Evolutionary conservation across 2,113 vertebrate genomes (phyloP).

Genomic region (Grantiella picta): DNA sequence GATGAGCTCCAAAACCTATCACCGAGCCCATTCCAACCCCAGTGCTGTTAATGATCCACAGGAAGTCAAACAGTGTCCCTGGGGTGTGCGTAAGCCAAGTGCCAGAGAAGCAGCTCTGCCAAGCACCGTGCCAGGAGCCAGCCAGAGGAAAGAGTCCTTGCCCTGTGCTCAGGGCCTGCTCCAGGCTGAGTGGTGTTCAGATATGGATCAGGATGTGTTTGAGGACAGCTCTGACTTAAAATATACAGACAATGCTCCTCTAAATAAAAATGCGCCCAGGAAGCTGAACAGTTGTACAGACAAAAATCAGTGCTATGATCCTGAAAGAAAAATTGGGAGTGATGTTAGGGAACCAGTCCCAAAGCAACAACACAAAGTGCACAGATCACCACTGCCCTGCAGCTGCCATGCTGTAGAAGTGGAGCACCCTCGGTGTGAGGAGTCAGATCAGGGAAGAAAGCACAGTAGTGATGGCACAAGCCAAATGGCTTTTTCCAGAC

Average conservation of each 20-base stretch:
- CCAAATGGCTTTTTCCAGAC: slow-evolving; percentile 70
- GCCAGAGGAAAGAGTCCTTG: background rate
- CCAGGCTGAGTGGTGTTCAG: background rate
- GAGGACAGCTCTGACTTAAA: background rate
- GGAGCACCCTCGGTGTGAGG: background rate
- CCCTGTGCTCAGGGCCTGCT: background rate
- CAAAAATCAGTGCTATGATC: background rate
- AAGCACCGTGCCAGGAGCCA: background rate
- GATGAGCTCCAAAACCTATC: slow-evolving; percentile 22
- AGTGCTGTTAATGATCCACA: background rate
- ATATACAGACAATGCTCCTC: background rate
- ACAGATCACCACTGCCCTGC: background rate
- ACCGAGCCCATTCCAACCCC: background rate
- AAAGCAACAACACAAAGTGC: background rate
- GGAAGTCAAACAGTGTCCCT: background rate
- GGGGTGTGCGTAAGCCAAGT: background rate
- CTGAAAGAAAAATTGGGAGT: background rate
- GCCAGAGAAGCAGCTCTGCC: background rate
- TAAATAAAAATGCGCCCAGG: background rate
- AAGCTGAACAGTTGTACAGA: background rate
- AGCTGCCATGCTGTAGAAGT: background rate
- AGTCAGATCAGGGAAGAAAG: background rate
- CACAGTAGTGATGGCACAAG: slow-evolving; percentile 34
- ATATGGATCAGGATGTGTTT: background rate
- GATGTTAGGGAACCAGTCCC: background rate